Evolutionary conservation across 1,140 invertebrate genomes (phyloP).

Genomic region (Lethrus apterus): DNA sequence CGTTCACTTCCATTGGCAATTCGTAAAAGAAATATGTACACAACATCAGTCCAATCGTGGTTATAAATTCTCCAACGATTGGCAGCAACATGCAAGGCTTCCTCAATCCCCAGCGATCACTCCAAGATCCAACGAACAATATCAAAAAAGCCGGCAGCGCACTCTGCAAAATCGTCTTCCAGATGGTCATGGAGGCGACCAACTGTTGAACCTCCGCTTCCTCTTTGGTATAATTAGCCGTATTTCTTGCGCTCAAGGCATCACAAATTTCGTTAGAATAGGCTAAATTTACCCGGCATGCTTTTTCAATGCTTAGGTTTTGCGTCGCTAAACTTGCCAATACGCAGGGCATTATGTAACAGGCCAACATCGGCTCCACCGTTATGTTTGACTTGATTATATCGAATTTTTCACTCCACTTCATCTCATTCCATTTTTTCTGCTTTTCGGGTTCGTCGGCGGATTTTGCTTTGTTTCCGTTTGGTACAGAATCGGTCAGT

Average conservation of each 20-base stretch:
- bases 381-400: conserved; percentile 60
- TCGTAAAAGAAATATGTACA: conserved; percentile 72
- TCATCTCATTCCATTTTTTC: conserved; percentile 40
- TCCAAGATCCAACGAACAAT: conserved; percentile 72
- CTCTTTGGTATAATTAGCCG: conserved; percentile 60
- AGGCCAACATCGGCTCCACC: conserved; percentile 70
- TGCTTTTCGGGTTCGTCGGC: conserved; percentile 28
- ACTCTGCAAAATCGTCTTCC: conserved; percentile 73
- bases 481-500: neutral
- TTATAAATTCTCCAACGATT: conserved; percentile 71
- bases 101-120: conserved; percentile 62
- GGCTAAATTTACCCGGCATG: conserved; percentile 70
- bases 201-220: conserved; percentile 64
- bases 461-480: conserved; percentile 13
- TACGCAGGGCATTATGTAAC: conserved; percentile 72
- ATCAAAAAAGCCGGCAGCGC: conserved; percentile 66
- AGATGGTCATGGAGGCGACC: conserved; percentile 66
- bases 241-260: conserved; percentile 59
- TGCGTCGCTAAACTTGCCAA: conserved; percentile 69
- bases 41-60: conserved; percentile 66
- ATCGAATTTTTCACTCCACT: conserved; percentile 47
- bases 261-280: conserved; percentile 65
- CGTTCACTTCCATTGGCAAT: conserved; percentile 69
- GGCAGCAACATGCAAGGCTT: conserved; percentile 81
- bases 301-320: conserved; percentile 77